Evolutionary conservation across 2,888 invertebrate species (phyloP), one percentile per base, ranked within the genome.

Genomic region (Leucophora obtusa): DNA sequence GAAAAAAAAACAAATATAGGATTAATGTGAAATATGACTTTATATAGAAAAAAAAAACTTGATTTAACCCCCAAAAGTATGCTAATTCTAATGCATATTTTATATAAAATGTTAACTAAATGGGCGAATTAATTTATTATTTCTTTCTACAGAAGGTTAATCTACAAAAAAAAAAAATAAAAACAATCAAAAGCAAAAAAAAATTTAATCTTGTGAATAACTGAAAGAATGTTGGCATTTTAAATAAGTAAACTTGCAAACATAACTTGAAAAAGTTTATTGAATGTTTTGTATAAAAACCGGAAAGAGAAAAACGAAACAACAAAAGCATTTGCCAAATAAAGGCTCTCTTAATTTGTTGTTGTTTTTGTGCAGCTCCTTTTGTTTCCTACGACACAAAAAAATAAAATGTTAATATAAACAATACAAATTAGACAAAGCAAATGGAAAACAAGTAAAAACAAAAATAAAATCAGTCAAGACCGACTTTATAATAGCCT

Each of bases 351-450:
- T 6, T 28, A 28, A 28, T 28, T 38, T 38, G 10, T 14, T 38
- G 8, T 38, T 11, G 38, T 11, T 38, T 11, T 11, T 38, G 11
- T 11, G 10, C 38, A 38, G 14, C 1, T 38, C 6, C 38, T 38
- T 38, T 38, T 38, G 38, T 38, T 38, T 38, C 38, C 38, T 38
- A 11, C 11, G 2, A 10, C 38, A 8, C 35, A 11, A 17, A 59
- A 18, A 15, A 60, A 50, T 11, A 21, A 47, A 47, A 47, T 47
- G 43, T 14, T 43, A 10, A 38, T 38, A 50, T 24, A 10, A 28
- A 18, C 0, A 35, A 69, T 43, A 59, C 14, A 79, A 28, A 71
- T 70, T 50, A 60, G 62, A 68, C 14, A 51, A 68, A 68, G 35
- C 14, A 51, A 7, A n/a, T 53, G 28, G 7, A 7, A 28, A 35